Percentiles rank a stretch among this genome's conserved stretches.
phyloP scores from a whole-genome alignment of 2,888 invertebrate genomes.

The Allygus modestus region DNA sequence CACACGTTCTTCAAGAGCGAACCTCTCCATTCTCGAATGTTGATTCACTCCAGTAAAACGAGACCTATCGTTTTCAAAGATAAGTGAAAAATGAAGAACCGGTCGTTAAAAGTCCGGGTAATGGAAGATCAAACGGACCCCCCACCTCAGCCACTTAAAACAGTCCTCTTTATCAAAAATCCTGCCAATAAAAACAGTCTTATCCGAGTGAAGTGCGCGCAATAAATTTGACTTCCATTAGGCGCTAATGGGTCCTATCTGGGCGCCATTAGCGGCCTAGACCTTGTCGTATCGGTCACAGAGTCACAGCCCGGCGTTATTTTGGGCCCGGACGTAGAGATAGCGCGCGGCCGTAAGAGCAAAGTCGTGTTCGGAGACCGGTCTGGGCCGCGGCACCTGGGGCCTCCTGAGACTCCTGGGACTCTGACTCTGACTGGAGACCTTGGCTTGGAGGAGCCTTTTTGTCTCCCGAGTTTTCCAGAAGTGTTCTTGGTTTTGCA shows the following conservation, averaged over 20 bases:
- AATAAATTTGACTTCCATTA: conserved; percentile 59
- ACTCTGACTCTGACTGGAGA: no score
- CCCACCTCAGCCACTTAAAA: background rate
- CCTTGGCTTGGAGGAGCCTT: no score
- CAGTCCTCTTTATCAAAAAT: conserved; percentile 50
- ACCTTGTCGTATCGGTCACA: conserved; percentile 47
- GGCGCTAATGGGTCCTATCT: conserved; percentile 44
- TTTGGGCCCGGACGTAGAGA: conserved; percentile 42
- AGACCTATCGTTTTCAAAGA: background rate
- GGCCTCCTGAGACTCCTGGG: background rate
- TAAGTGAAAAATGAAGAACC: conserved; percentile 20
- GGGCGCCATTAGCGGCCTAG: conserved; percentile 23
- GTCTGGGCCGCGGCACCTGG: background rate
- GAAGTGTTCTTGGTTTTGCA: no score
- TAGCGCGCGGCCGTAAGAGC: conserved; percentile 39
- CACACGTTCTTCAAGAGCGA: no score
- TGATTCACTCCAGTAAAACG: background rate
- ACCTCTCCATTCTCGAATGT: background rate
- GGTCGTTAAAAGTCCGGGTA: background rate
- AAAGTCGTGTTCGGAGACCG: conserved; percentile 37
- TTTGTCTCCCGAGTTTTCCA: no score
- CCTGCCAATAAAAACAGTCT: conserved; percentile 56
- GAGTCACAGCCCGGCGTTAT: background rate
- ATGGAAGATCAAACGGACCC: conserved; percentile 40
- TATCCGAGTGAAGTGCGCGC: conserved; percentile 56